Evolutionary conservation across 1,140 invertebrate species (phyloP).

Genomic region (Drosophila bocqueti): DNA sequence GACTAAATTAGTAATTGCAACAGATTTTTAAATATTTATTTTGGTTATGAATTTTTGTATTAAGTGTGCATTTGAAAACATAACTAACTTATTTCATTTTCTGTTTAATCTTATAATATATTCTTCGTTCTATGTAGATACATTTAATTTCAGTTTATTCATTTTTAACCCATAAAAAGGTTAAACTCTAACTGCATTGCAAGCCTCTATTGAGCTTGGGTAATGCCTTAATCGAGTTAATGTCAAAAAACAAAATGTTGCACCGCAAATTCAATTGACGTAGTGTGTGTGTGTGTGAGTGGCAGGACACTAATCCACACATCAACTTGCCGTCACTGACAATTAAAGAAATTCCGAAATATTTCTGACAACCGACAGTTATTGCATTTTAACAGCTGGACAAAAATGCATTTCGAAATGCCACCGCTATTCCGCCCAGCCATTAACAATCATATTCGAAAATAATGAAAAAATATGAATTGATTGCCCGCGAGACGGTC

Average conservation of each 20-base stretch:
- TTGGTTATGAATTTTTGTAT: neutral
- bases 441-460: conserved; percentile 29
- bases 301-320: conserved; percentile 26
- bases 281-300: neutral
- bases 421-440: conserved; percentile 37
- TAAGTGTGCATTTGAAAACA: neutral
- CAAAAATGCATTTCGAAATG: conserved; percentile 39
- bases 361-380: conserved; percentile 18
- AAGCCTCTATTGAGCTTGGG: neutral
- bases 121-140: no score
- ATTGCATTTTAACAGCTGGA: conserved; percentile 24
- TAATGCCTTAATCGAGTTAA: conserved; percentile 22
- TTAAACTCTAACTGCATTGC: neutral
- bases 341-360: conserved; percentile 31
- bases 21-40: no score
- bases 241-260: conserved; percentile 20
- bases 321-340: conserved; percentile 24
- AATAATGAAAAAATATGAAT: conserved; percentile 69
- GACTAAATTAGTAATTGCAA: neutral
- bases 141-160: neutral
- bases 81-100: neutral
- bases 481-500: conserved; percentile 8
- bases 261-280: conserved; percentile 24
- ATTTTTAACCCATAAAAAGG: neutral
- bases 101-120: neutral